Evolutionary conservation across 2,113 vertebrate genomes (phyloP).

Genomic region (Pardalotus punctatus): DNA sequence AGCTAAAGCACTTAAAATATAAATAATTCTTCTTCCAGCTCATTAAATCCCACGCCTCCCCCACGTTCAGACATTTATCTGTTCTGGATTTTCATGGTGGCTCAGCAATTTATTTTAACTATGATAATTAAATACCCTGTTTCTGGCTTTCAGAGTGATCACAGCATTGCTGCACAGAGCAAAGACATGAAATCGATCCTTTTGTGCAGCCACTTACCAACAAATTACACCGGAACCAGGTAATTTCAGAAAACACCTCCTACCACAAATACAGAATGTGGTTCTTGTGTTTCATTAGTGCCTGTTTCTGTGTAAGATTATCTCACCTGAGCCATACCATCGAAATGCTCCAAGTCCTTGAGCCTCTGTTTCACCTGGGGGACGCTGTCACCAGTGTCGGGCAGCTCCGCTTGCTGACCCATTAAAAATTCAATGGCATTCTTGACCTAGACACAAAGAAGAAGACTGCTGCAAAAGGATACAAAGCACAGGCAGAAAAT

Average conservation of each 20-base stretch:
- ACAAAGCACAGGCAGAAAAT: constrained; percentile 14
- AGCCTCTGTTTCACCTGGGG: constrained; percentile 83
- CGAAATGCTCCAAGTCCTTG: constrained; percentile 78
- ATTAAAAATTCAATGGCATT: constrained; percentile 79
- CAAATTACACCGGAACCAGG: background rate
- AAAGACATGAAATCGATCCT: background rate
- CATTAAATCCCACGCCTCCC: constrained; percentile 44
- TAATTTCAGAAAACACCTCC: background rate
- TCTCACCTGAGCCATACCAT: constrained; percentile 84
- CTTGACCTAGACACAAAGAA: constrained; percentile 78
- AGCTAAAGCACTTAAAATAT: constrained; percentile 26
- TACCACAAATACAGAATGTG: background rate
- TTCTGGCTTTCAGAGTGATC: background rate
- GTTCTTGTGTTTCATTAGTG: background rate
- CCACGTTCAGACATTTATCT: constrained; percentile 47
- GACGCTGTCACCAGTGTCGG: constrained; percentile 73
- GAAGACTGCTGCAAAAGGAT: constrained; percentile 12
- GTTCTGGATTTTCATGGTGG: constrained; percentile 16
- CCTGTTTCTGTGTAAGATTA: background rate
- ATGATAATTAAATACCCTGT: constrained; percentile 27
- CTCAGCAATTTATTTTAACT: constrained; percentile 50
- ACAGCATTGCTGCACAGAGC: background rate
- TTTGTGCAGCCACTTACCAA: background rate
- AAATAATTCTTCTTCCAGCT: constrained; percentile 51
- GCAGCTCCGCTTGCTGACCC: constrained; percentile 80